Percentiles rank a stretch among this genome's conserved stretches.
Evolutionary conservation across 2,797 vertebrate species (phyloP).

Genomic region (Glyptemys insculpta): DNA sequence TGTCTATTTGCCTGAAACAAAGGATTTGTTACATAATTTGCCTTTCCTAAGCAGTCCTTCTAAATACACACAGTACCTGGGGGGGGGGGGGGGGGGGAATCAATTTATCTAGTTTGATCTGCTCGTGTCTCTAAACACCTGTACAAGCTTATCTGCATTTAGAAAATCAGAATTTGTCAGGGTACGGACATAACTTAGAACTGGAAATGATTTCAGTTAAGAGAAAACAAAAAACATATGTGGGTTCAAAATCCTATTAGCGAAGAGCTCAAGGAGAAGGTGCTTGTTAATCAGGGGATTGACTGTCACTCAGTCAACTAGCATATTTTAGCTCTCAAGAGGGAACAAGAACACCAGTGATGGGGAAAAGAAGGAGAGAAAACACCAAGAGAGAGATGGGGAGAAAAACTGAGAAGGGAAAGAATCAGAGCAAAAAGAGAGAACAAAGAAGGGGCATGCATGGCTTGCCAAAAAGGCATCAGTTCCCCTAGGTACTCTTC

Average conservation of each 20-base stretch:
- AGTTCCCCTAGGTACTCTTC: background rate
- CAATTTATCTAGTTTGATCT: background rate
- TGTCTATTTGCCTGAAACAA: slow-evolving; percentile 89
- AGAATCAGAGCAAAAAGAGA: background rate
- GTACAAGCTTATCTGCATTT: background rate
- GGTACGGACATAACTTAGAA: background rate
- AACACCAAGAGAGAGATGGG: background rate
- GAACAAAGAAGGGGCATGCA: background rate
- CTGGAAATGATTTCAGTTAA: background rate
- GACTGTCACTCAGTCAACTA: background rate
- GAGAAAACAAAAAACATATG: background rate
- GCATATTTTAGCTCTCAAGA: background rate
- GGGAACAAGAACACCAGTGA: background rate
- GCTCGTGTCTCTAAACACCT: background rate
- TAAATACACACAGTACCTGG: background rate
- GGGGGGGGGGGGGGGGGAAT: background rate
- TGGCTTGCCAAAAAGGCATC: background rate
- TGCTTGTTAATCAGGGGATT: background rate
- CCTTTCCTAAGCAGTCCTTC: background rate
- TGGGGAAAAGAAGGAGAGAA: background rate
- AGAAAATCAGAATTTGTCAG: background rate
- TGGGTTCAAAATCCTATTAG: background rate
- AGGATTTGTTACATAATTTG: slow-evolving; percentile 5
- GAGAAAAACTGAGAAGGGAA: background rate
- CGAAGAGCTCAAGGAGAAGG: background rate